phyloP scores from a whole-genome alignment of 2,113 vertebrate species.

The Spermophilus dauricus region DNA sequence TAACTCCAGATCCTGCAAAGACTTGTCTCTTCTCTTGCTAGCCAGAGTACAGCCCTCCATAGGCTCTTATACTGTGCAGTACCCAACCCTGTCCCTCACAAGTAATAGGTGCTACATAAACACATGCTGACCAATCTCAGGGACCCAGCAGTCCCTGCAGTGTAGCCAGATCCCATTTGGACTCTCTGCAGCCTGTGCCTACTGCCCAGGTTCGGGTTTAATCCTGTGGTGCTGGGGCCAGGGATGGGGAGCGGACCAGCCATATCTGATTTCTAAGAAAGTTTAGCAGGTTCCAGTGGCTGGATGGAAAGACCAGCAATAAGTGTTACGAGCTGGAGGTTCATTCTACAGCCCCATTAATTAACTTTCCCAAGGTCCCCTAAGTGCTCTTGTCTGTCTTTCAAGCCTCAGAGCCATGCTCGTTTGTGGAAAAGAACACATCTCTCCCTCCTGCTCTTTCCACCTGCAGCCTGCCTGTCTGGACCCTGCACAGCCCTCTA shows the following conservation, averaged over 20 bases:
- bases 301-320: not conserved
- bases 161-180: not conserved
- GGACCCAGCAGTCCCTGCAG: not conserved
- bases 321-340: not conserved
- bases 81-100: not conserved
- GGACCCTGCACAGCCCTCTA: not conserved
- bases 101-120: accelerated
- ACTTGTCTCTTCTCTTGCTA: not conserved
- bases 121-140: not conserved
- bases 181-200: not conserved
- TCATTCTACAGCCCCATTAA: slow-evolving; percentile 30
- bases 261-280: slow-evolving; percentile 8
- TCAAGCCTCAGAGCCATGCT: not conserved
- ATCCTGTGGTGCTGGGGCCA: not conserved
- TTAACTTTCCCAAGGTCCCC: slow-evolving; percentile 60
- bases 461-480: not conserved
- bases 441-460: not conserved
- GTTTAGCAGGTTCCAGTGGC: not conserved
- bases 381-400: slow-evolving; percentile 44
- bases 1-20: not conserved
- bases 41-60: not conserved
- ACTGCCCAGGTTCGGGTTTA: not conserved
- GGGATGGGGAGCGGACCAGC: accelerated
- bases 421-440: not conserved
- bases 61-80: not conserved